Conservation (phyloP, 2,888 invertebrate species). For the Calameuta pallipes region DNA sequence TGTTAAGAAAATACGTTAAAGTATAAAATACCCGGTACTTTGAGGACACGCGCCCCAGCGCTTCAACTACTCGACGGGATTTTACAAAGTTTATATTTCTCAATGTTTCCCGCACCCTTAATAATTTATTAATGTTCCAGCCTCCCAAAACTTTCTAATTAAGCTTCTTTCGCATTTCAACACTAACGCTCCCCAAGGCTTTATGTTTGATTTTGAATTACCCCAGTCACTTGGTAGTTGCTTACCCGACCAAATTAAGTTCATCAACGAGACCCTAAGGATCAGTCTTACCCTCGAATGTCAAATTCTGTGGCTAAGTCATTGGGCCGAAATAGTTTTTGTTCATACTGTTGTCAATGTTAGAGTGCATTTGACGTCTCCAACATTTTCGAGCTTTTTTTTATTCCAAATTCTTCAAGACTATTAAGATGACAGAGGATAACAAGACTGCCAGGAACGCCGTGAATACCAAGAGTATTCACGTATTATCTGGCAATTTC, state of each 20-base stretch:
- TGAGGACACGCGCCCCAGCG: neutral
- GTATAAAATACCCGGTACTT: neutral
- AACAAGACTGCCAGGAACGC: neutral
- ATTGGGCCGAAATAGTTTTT: neutral
- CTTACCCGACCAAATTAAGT: neutral
- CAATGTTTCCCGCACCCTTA: constrained; percentile 29
- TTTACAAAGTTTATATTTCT: constrained; percentile 40
- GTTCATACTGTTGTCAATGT: neutral
- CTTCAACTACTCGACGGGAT: neutral
- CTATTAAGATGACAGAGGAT: neutral
- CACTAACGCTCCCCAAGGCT: neutral
- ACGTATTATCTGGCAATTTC: neutral
- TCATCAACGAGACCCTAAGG: neutral
- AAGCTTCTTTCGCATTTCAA: constrained; percentile 21
- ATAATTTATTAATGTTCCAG: constrained; percentile 42
- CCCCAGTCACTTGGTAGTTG: neutral
- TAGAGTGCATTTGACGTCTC: neutral
- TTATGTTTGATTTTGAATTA: neutral
- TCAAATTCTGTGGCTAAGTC: neutral
- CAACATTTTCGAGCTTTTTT: neutral
- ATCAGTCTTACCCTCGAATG: neutral
- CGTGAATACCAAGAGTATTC: neutral
- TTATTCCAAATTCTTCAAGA: neutral
- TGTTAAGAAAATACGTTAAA: too few relatives aligned
- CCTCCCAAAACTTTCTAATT: constrained; percentile 39